A percentile compares a stretch with the other conserved stretches of the same genome.
Conservation (phyloP, 2,888 invertebrate species). For the Drosophila atroscutellata region DNA sequence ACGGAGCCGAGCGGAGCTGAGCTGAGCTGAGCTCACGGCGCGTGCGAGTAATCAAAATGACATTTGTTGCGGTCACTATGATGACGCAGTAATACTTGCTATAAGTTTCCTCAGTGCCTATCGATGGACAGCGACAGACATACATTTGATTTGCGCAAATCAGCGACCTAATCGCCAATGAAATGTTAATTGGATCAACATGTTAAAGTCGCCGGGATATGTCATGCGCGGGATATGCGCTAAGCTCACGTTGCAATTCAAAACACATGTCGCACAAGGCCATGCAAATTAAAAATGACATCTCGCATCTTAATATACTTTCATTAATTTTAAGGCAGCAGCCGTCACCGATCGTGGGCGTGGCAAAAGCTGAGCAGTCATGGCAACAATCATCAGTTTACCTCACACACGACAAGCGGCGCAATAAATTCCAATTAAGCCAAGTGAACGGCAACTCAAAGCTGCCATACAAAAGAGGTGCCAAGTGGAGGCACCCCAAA, state of each 20-base stretch:
- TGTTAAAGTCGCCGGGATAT: conserved; percentile 18
- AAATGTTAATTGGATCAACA: conserved; percentile 73
- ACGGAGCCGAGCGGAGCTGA: background rate
- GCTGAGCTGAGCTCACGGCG: conserved; percentile 29
- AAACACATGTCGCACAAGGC: background rate
- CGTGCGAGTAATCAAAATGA: conserved; percentile 74
- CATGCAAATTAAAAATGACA: conserved; percentile 17
- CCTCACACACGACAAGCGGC: conserved; percentile 14
- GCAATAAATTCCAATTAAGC: conserved; percentile 56
- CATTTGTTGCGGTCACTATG: conserved; percentile 59
- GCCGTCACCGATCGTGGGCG: background rate
- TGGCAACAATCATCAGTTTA: conserved; percentile 13
- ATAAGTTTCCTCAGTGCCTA: conserved; percentile 37
- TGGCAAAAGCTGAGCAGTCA: background rate
- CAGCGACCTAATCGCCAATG: conserved; percentile 59
- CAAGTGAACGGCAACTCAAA: conserved; percentile 46
- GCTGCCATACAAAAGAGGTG: conserved; percentile 16
- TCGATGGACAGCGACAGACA: conserved; percentile 6
- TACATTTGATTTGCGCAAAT: conserved; percentile 68
- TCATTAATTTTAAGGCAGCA: conserved; percentile 40
- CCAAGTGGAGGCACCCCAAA: background rate
- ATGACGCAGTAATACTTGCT: conserved; percentile 49
- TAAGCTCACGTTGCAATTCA: conserved; percentile 32
- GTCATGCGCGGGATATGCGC: conserved; percentile 20
- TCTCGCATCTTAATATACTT: conserved; percentile 38